phyloP scores from a whole-genome alignment of 2,888 invertebrate genomes.

The Nomada fucata region DNA sequence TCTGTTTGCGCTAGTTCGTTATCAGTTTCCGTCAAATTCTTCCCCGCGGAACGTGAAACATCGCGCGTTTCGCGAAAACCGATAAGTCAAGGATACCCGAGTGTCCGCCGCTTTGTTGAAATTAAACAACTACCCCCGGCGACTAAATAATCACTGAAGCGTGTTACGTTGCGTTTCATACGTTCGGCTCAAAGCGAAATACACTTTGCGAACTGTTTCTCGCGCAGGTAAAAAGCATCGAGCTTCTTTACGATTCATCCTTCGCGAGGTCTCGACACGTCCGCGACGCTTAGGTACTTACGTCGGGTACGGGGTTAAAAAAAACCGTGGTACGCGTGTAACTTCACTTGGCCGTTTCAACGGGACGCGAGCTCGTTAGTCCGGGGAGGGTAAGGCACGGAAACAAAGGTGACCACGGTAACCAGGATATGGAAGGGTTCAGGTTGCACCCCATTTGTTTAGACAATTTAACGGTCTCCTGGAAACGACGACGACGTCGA shows the following conservation, averaged over 20 bases:
- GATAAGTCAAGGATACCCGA: not conserved
- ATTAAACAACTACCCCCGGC: too few relatives aligned
- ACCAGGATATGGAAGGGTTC: constrained; percentile 12
- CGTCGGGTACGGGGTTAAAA: too few relatives aligned
- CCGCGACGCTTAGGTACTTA: not conserved
- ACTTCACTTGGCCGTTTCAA: not conserved
- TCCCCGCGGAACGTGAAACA: not conserved
- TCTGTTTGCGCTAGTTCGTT: constrained; percentile 21
- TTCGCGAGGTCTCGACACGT: too few relatives aligned
- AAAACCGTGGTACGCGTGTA: not conserved
- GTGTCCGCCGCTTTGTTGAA: not conserved
- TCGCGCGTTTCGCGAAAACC: too few relatives aligned
- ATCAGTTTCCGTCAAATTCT: constrained; percentile 9
- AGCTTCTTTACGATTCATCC: not conserved
- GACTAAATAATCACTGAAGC: constrained; percentile 15
- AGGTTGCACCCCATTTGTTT: constrained; percentile 51
- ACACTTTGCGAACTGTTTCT: not conserved
- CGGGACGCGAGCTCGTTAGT: not conserved
- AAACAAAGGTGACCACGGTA: not conserved
- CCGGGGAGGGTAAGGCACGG: not conserved
- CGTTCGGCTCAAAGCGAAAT: too few relatives aligned
- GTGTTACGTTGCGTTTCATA: not conserved
- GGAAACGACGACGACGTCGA: constrained; percentile 51
- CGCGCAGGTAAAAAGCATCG: not conserved
- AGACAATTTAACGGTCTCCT: constrained; percentile 54